Conservation (phyloP, 2,888 invertebrate species). For the Hipparchia sbordonii region DNA sequence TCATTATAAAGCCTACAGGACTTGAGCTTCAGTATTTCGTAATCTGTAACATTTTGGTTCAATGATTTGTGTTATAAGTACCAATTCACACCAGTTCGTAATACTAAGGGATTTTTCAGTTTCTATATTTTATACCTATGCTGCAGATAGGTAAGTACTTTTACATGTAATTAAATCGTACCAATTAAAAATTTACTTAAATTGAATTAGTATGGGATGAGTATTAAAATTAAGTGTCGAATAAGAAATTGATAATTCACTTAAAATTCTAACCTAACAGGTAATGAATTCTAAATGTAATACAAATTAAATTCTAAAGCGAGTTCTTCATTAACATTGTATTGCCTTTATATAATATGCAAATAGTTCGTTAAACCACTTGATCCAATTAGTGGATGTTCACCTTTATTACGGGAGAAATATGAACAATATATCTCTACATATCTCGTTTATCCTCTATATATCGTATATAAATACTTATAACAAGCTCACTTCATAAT, state of each 20-base stretch:
- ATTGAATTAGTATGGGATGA: too few species aligned
- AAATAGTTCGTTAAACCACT: conserved; percentile 40
- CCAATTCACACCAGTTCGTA: too few species aligned
- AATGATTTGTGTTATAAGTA: too few species aligned
- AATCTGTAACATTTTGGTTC: background rate
- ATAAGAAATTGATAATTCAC: background rate
- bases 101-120: too few species aligned
- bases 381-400: conserved; percentile 37
- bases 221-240: background rate
- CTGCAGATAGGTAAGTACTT: too few species aligned
- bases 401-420: conserved; percentile 29
- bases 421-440: conserved; percentile 6
- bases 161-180: too few species aligned
- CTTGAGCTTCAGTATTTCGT: background rate
- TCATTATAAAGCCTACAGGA: conserved; percentile 8
- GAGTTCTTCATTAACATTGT: conserved; percentile 38
- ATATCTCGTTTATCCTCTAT: background rate
- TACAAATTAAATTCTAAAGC: conserved; percentile 28
- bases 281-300: conserved; percentile 10
- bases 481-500: background rate
- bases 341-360: conserved; percentile 39
- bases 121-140: too few species aligned
- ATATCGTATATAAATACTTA: background rate
- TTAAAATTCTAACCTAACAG: background rate
- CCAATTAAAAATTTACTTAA: too few species aligned